Evolutionary conservation across 2,113 vertebrate genomes (phyloP), one percentile per base, ranked within the genome.

Genomic region (Hoplias malabaricus): DNA sequence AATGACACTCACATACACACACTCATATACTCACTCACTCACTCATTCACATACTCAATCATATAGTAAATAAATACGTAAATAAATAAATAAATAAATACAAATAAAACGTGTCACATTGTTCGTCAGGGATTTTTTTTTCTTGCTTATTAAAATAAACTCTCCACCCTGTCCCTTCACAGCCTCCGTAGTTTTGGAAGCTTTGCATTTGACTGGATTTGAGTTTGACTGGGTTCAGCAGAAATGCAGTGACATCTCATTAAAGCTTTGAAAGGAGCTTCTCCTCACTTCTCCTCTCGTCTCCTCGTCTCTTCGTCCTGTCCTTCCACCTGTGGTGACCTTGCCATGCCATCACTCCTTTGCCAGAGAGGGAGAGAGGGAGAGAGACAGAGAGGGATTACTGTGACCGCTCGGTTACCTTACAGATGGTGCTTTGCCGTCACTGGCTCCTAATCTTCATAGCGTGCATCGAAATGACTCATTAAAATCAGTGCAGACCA

Each of bases 391-490:
- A 57, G 67, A 76, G 70, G 59, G 77, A 73, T 78, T 78, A 80
- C 50, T 75, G 82, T 62, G 80, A 50, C 34, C 68, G 69, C 71
- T 59, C 40, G 38, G 71, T 69, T 75, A 74, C 63, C 77, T 66
- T 84, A 80, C 80, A 85, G 82, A 85, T 85, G 81, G 84, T n/a
- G 42, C 40, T 67, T 75, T 80, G 66, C 62, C 69, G 76, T 75
- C 80, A 80, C 70, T 36, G 43, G 43, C 54, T 56, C 67, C 70
- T 82, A 72, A 80, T 80, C 75, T 82, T 75, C 74, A 61, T 73
- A 70, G 67, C 48, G 38, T 61, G 80, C 65, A 73, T 75, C 48
- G 75, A 76, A 81, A 62, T 80, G 82, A 83, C 57, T 82, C 81
- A 73, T 79, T 85, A 74, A 81, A 69, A 80, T 62, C 79, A 70